Conservation (phyloP, 2,113 vertebrate genomes). For the Megaptera novaeangliae region DNA sequence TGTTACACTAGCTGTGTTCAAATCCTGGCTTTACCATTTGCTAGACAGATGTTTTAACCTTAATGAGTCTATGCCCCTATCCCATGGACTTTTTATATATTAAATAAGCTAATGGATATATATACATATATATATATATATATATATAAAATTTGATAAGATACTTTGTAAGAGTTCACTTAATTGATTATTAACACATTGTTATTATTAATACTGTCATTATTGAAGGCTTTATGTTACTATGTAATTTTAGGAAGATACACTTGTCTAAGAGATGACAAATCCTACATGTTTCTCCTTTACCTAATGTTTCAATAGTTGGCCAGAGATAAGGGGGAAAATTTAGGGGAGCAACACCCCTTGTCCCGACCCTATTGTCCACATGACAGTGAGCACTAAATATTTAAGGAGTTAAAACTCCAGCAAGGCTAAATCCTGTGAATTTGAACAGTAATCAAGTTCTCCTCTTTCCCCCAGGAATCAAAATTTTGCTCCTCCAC, state of each 20-base stretch:
- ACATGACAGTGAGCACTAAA: not conserved
- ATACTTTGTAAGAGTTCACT: not conserved
- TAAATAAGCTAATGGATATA: not conserved
- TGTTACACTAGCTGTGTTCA: not conserved
- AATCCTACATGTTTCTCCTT: not conserved
- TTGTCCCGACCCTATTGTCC: rapidly evolving
- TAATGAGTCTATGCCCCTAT: not conserved
- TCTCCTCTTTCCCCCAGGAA: not conserved
- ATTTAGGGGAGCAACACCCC: not conserved
- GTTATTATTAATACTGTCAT: not conserved
- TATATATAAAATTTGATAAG: not conserved
- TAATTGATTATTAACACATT: not conserved
- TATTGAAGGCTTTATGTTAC: not conserved
- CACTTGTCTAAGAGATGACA: not conserved
- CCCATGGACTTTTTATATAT: not conserved
- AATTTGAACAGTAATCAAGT: not conserved
- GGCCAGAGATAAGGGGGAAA: not conserved
- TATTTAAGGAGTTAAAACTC: not conserved
- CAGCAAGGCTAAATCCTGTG: not conserved
- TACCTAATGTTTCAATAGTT: not conserved
- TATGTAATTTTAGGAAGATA: not conserved
- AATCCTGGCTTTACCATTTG: not conserved
- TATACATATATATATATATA: not conserved
- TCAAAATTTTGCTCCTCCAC: not conserved
- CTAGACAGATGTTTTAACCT: not conserved